phyloP scores from a whole-genome alignment of 2,113 vertebrate species.

The Micronycteris hirsuta region DNA sequence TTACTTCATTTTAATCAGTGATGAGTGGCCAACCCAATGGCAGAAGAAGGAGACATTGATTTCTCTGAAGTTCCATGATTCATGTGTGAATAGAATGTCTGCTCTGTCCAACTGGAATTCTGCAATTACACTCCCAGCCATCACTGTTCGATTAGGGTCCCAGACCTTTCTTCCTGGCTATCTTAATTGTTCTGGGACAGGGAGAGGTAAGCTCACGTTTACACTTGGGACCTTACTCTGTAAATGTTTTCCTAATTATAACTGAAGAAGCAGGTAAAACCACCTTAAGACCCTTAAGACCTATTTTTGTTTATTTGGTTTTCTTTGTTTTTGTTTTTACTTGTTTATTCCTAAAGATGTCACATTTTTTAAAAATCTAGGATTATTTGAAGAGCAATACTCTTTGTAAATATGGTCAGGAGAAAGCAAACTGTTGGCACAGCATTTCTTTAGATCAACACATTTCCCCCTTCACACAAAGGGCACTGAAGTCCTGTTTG shows the following conservation, averaged over 20 bases:
- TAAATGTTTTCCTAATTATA: neutral
- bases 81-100: constrained; percentile 10
- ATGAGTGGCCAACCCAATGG: neutral
- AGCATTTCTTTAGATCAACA: neutral
- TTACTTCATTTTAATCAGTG: constrained; percentile 49
- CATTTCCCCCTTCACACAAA: neutral
- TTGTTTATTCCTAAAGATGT: neutral
- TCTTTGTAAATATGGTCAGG: neutral
- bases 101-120: neutral
- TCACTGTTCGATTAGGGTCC: neutral
- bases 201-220: neutral
- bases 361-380: neutral
- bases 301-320: neutral
- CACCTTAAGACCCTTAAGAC: neutral
- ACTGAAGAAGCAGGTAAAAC: neutral
- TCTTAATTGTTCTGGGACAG: neutral
- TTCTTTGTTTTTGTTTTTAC: neutral
- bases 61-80: constrained; percentile 34
- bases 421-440: neutral
- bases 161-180: neutral
- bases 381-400: neutral
- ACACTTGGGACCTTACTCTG: neutral
- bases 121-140: accelerated
- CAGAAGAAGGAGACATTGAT: neutral
- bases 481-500: constrained; percentile 45